Evolutionary conservation across 2,888 invertebrate genomes (phyloP).

Genomic region (Theretra japonica): DNA sequence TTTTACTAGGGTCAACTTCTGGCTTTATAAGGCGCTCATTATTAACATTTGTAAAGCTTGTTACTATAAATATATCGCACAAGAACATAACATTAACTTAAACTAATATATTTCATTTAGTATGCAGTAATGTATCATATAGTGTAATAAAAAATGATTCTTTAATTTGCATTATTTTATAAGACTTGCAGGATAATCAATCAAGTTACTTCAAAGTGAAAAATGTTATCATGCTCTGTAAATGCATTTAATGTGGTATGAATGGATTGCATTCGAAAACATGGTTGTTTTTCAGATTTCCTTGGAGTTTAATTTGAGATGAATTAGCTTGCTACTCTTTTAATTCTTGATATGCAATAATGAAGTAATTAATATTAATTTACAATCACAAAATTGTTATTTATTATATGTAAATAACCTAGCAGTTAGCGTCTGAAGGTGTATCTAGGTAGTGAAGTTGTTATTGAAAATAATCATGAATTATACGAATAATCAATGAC

Average conservation of each 20-base stretch:
- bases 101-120: too few species aligned
- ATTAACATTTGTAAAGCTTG: too few species aligned
- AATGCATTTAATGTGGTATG: slow-evolving; percentile 43
- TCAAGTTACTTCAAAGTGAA: not conserved
- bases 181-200: not conserved
- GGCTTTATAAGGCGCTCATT: too few species aligned
- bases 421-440: slow-evolving; percentile 70
- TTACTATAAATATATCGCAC: too few species aligned
- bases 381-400: slow-evolving; percentile 52
- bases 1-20: too few species aligned
- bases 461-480: slow-evolving; percentile 71
- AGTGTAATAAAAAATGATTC: not conserved
- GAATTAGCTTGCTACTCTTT: slow-evolving; percentile 55
- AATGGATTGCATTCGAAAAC: slow-evolving; percentile 73
- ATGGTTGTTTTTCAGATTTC: slow-evolving; percentile 84
- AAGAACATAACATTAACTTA: too few species aligned
- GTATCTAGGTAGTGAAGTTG: slow-evolving; percentile 68
- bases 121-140: too few species aligned
- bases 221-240: not conserved
- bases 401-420: slow-evolving; percentile 72
- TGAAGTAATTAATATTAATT: slow-evolving; percentile 51
- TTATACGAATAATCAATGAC: slow-evolving; percentile 69
- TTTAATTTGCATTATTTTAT: not conserved
- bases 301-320: slow-evolving; percentile 65
- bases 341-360: slow-evolving; percentile 51